Evolutionary conservation across 2,113 vertebrate genomes (phyloP), one percentile per base, ranked within the genome.

Genomic region (Bos indicus): DNA sequence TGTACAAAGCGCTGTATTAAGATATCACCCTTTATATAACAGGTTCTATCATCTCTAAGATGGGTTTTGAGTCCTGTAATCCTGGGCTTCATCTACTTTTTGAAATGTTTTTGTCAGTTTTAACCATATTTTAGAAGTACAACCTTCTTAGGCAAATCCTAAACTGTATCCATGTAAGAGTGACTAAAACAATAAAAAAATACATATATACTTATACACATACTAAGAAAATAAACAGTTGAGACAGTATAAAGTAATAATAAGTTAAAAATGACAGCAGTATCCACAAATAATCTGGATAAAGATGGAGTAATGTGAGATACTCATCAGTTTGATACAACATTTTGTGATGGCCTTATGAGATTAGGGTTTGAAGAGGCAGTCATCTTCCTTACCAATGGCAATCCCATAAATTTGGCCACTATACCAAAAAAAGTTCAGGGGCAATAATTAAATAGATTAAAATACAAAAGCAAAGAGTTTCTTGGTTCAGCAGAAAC

Each of bases 231-330:
- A 95, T 51, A 60, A 94, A 77, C 6, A 90, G 40, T 89, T 90
- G 88, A 92, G 62, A 87, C 26, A 59, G 2, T 57, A 87, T 77
- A 92, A 90, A 95, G 14, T 51, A 94, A n/a, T 94, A 94, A 51
- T 96, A 87, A 67, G 12, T 95, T 78, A 48, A 97, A 95, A 90
- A 87, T 87, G 67, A 94, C 40, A 96, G 13, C 30, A 78, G 12
- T 26, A 85, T 85, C 60, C 59, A 92, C 57, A 85, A 59, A 43
- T 71, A 78, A 51, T 90, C 30, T 77, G 48, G 26, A 56, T 21
- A 90, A 92, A 93, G 81, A 57, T 83, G 23, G 90, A 92, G 25
- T n/a, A 89, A 59, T 59, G 13, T 78, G 71, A 94, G 54, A 1
- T 30, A 59, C 7, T 83, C 12, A 85, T 26, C 28, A 94, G 9